Evolutionary conservation across 2,888 invertebrate genomes (phyloP).

Genomic region (Cephus spinipes): DNA sequence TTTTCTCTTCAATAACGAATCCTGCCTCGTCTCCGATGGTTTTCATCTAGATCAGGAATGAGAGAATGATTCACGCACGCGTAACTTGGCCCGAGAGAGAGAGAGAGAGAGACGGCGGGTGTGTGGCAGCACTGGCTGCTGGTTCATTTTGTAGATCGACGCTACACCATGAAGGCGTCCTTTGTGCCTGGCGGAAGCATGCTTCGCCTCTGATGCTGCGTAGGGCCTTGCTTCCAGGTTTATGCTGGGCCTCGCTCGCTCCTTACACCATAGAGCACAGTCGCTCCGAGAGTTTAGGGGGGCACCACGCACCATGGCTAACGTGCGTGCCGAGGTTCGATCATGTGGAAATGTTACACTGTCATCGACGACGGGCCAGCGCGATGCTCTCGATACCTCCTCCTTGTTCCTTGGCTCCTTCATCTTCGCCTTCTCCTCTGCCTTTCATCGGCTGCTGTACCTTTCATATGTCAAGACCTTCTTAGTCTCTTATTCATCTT

Average conservation of each 20-base stretch:
- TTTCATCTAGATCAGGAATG: too few species aligned
- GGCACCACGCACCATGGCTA: constrained; percentile 26
- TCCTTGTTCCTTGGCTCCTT: neutral
- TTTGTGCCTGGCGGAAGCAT: constrained; percentile 62
- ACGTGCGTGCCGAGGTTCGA: constrained; percentile 27
- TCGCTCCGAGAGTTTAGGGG: constrained; percentile 20
- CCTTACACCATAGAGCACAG: constrained; percentile 1
- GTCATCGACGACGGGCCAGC: constrained; percentile 25
- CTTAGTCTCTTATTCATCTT: too few species aligned
- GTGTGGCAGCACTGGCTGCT: neutral
- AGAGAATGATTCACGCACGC: constrained; percentile 30
- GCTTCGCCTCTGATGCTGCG: constrained; percentile 56
- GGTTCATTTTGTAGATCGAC: constrained; percentile 9
- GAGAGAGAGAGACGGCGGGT: neutral
- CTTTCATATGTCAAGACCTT: too few species aligned
- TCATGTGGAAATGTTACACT: constrained; percentile 35
- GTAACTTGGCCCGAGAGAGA: too few species aligned
- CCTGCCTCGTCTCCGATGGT: too few species aligned
- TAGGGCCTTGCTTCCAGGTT: constrained; percentile 14
- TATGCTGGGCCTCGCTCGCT: constrained; percentile 14
- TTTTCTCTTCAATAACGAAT: too few species aligned
- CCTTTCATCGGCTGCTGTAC: too few species aligned
- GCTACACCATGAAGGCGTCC: constrained; percentile 54
- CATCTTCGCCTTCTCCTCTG: too few species aligned
- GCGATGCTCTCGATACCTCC: neutral